These are phyloP conservation scores for Brienomyrus longianalis DNA, from an alignment of 2,113 vertebrate genomes.

Conservation along the genomic window DNA sequence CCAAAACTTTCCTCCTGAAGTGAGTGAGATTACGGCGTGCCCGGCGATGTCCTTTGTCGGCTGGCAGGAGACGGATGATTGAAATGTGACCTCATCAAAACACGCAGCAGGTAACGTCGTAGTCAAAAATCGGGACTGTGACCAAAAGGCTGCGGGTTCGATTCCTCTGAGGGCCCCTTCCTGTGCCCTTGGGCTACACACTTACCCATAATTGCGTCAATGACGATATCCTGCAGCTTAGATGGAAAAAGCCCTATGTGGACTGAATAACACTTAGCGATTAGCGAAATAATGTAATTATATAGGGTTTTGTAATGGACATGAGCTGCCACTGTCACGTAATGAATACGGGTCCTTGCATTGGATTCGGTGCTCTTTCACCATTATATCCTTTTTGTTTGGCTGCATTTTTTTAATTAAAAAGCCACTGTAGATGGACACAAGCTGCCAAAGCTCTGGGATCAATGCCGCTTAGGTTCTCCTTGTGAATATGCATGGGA, in stretches of 20 bases:
- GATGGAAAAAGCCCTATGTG: background rate
- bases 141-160: background rate
- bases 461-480: background rate
- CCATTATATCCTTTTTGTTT: background rate
- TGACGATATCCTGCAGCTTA: background rate
- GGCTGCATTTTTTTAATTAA: background rate
- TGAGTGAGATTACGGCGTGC: background rate
- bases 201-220: background rate
- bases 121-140: background rate
- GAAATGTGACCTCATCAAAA: background rate
- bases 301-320: background rate
- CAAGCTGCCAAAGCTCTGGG: background rate
- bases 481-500: background rate
- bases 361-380: background rate
- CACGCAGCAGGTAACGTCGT: background rate
- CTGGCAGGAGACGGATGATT: background rate
- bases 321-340: background rate
- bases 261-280: background rate
- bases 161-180: background rate
- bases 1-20: background rate
- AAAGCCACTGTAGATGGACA: background rate
- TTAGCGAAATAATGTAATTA: background rate
- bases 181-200: background rate
- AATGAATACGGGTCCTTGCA: background rate
- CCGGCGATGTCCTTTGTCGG: background rate